Base-by-base conservation (phyloP, 2,113 vertebrate genomes). In the Datnioides undecimradiatus region DNA sequence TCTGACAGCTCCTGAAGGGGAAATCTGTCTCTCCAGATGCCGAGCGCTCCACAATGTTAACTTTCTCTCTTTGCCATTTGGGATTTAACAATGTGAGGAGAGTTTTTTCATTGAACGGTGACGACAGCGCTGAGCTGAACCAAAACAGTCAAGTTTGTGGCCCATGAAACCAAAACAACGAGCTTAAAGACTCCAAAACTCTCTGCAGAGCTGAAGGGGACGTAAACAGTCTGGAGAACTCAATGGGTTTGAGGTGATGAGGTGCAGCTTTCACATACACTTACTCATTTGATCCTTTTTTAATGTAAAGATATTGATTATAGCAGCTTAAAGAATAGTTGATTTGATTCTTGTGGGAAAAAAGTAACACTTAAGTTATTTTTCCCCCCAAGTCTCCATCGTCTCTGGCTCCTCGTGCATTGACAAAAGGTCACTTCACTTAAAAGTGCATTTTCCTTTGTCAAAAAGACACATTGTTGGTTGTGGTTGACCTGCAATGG, bases 371-470 rank as follows among this genome's bases (percentile, higher is more conserved):
- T 45, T 5, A 5, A 5, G 8, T n/a, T n/a, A 34, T 40, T 29
- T 60, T 75, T 65, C 31, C 29, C 8, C 11, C 21, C 5, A 19
- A 5, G 13, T 52, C 29, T 48, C 41, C 31, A 51, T 0, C 1
- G 23, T 64, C 21, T 52, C 48, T 58, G 74, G 34, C 54, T 68
- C 52, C 4, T 19, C 12, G n/a, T 76, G 46, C 76, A 49, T 63
- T 2, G 51, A 71, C 64, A 76, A 82, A 82, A 80, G 52, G 68
- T 45, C 46, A 74, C 29, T 54, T 70, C 71, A 72, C 58, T 76
- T 84, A 57, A 82, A 90, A 82, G 68, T 79, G 21, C 51, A 83
- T 25, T 41, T 63, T 83, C 41, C 49, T 88, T 84, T 87, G 81
- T 85, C 54, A 51, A 73, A 79, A 43, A 66, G n/a, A 34, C 27